Conservation (phyloP, 92 coral and sea anemone genomes). For the Paragorgia papillata region DNA sequence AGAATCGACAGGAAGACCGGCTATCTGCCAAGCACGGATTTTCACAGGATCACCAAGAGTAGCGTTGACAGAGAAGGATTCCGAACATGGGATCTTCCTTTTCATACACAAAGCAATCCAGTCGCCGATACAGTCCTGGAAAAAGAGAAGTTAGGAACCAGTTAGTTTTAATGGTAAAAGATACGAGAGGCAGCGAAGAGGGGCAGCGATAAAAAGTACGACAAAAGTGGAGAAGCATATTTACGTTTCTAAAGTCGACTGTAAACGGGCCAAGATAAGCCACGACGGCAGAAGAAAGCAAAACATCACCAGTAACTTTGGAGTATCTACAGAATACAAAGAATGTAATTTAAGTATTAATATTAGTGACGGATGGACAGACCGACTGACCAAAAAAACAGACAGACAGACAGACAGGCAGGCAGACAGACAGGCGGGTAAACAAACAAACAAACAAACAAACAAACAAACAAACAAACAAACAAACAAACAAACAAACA, state of each 20-base stretch:
- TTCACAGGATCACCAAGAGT: conserved; percentile 97
- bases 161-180: too few species aligned
- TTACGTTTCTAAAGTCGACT: conserved; percentile 95
- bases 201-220: too few species aligned
- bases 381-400: too few species aligned
- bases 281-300: conserved; percentile 92
- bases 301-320: conserved; percentile 94
- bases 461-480: too few species aligned
- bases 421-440: too few species aligned
- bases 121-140: conserved; percentile 74
- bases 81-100: conserved; percentile 86
- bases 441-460: too few species aligned
- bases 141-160: too few species aligned
- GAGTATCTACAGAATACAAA: conserved; percentile 57
- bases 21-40: conserved; percentile 97
- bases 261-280: conserved; percentile 97
- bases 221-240: too few species aligned
- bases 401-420: too few species aligned
- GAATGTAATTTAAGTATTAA: neutral
- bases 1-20: conserved; percentile 94
- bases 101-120: conserved; percentile 82
- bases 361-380: neutral
- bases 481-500: too few species aligned
- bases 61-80: conserved; percentile 84
- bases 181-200: too few species aligned